Percentiles rank a stretch among this genome's conserved stretches.
These are phyloP conservation scores for Australoheros scitulus DNA, from an alignment of 2,113 vertebrate genomes.

Conservation along the genomic window DNA sequence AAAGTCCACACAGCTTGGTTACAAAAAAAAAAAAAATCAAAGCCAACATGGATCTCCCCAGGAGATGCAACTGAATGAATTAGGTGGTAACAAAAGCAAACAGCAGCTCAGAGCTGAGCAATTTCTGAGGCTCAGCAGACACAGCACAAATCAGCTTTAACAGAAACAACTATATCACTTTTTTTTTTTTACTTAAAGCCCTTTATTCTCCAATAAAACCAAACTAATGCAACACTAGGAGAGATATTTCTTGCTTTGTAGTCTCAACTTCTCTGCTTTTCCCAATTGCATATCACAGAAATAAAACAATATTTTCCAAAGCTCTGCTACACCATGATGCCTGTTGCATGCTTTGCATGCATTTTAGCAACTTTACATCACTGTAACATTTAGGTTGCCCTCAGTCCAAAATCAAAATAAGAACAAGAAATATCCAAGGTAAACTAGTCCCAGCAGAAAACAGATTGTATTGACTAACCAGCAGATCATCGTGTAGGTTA, in stretches of 20 bases:
- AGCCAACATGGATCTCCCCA: not conserved
- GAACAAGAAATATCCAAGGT: not conserved
- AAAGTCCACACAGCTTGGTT: not conserved
- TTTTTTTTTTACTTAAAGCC: not conserved
- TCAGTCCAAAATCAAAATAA: not conserved
- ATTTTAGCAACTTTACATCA: not conserved
- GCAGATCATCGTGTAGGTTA: not conserved
- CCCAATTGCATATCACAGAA: not conserved
- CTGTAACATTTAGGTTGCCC: not conserved
- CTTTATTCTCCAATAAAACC: not conserved
- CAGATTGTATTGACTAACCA: not conserved
- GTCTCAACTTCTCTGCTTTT: not conserved
- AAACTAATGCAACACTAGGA: constrained; percentile 1
- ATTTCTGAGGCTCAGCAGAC: not conserved
- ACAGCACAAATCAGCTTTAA: not conserved
- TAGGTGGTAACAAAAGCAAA: constrained; percentile 18
- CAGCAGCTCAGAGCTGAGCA: not conserved
- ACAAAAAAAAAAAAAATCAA: constrained; percentile 1
- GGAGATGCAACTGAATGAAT: constrained; percentile 14
- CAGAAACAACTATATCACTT: not conserved
- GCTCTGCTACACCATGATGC: not conserved
- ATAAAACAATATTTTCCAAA: not conserved
- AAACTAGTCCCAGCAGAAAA: not conserved
- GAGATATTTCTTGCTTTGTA: constrained; percentile 1
- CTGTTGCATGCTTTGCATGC: not conserved